Base-by-base conservation (phyloP, 2,797 vertebrate species). In the Chromis chromis region DNA sequence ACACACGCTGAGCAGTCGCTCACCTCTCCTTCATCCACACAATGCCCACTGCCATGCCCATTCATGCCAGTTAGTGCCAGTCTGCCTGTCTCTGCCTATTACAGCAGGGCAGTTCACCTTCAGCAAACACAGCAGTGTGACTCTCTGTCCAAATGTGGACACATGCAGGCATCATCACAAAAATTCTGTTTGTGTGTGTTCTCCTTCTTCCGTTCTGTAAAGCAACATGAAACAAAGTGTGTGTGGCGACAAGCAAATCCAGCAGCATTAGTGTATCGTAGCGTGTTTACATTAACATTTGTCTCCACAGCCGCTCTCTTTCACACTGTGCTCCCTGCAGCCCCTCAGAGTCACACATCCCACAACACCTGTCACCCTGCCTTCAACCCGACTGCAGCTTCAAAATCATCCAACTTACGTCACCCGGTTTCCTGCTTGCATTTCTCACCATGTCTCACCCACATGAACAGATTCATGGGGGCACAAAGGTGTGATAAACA, bases 11-110 rank as follows among this genome's bases (percentile, higher is more conserved):
- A 86, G 86, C 80, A 65, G 71, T 80, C 75, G 24, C 79, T 75
- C 83, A 85, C 79, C 74, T 83, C 82, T 77, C 76, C 76, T 74
- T 78, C 76, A 84, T 67, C 27, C 80, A 61, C 73, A 88, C 74
- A 88, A 76, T 73, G 53, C 61, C 56, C 16, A 12, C 72, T 58
- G 70, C 69, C 66, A 10, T 74, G 57, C 62, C 78, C 75, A 65
- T 88, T 88, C 85, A 88, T 78, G 84, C 75, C 80, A 86, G 80
- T 85, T 89, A 87, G 76, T 75, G 75, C 75, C 76, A 76, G 72
- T 76, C 65, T 78, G 72, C 42, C 71, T 74, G 64, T 53, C 65
- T 40, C 12, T 69, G 52, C 44, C 84, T 55, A 28, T 75, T 78
- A 74, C 66, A 82, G 62, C 60, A 6, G 28, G 65, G 4, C 53